Conservation (phyloP, 1,140 invertebrate species). For the Penaeus vannamei region DNA sequence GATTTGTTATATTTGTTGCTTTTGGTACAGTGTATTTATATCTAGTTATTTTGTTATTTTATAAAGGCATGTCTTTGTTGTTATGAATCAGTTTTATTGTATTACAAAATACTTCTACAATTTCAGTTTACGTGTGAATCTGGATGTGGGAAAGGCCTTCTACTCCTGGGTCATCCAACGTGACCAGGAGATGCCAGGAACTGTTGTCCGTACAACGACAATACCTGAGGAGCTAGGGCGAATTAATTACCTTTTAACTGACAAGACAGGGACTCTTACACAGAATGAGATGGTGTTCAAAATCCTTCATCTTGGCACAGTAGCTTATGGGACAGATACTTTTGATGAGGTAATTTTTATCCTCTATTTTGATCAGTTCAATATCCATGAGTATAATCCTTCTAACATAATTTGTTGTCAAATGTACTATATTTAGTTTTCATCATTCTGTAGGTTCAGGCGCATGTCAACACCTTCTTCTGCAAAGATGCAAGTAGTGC, state of each 20-base stretch:
- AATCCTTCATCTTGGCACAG: conserved; percentile 91
- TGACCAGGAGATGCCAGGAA: conserved; percentile 93
- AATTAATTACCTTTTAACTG: conserved; percentile 94
- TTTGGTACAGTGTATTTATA: background rate
- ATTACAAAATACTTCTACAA: conserved; percentile 37
- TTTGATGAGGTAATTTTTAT: conserved; percentile 83
- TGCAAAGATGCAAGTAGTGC: conserved; percentile 59
- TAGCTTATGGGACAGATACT: conserved; percentile 87
- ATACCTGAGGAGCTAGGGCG: conserved; percentile 98
- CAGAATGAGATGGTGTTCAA: conserved; percentile 99
- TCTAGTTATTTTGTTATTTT: background rate
- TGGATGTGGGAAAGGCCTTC: conserved; percentile 98
- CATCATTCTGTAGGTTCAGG: conserved; percentile 64
- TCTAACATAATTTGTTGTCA: background rate
- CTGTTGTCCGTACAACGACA: conserved; percentile 97
- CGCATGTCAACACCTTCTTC: conserved; percentile 70
- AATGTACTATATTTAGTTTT: background rate
- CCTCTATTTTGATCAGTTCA: background rate
- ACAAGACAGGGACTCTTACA: conserved; percentile 99
- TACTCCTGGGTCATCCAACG: conserved; percentile 97
- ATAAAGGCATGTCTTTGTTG: background rate
- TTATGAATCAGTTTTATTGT: background rate
- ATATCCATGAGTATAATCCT: no score
- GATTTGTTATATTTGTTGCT: background rate
- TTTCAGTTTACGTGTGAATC: conserved; percentile 93